Percentiles rank a stretch among this genome's conserved stretches.
Evolutionary conservation across 2,797 vertebrate genomes (phyloP).

Genomic region (Salarias fasciatus): DNA sequence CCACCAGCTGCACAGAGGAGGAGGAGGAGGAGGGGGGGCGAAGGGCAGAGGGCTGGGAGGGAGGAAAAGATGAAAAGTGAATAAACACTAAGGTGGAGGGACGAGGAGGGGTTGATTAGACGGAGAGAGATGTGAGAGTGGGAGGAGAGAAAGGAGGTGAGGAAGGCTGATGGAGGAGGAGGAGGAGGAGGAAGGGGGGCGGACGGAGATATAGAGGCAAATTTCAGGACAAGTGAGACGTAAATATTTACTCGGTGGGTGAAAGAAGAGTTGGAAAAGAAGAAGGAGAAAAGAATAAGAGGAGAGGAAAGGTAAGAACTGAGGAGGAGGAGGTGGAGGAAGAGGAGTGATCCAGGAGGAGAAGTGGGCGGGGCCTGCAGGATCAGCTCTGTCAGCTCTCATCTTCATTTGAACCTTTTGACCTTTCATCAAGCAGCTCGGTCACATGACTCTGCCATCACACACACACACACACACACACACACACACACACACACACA

Average conservation of each 20-base stretch:
- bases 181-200: slow-evolving; percentile 8
- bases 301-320: slow-evolving; percentile 24
- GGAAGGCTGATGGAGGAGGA: slow-evolving; percentile 16
- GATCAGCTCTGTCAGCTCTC: too few species aligned
- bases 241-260: slow-evolving; percentile 2
- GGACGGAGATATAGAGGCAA: slow-evolving; percentile 4
- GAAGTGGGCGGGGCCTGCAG: slow-evolving; percentile 35
- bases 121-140: slow-evolving; percentile 15
- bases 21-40: slow-evolving; percentile 10
- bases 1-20: slow-evolving; percentile 70
- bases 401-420: background rate
- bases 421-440: too few species aligned
- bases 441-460: too few species aligned
- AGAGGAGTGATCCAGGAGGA: slow-evolving; percentile 25
- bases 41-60: slow-evolving; percentile 8
- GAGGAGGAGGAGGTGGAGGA: slow-evolving; percentile 27
- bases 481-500: too few species aligned
- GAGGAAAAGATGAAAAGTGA: slow-evolving; percentile 41
- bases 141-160: slow-evolving; percentile 3
- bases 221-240: slow-evolving; percentile 2
- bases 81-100: slow-evolving; percentile 27
- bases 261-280: slow-evolving; percentile 12
- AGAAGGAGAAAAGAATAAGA: slow-evolving; percentile 21
- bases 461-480: too few species aligned
- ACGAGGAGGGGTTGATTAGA: slow-evolving; percentile 3